These are phyloP conservation scores for Myiopsitta monachus DNA, from an alignment of 2,113 vertebrate species.

Conservation along the genomic window DNA sequence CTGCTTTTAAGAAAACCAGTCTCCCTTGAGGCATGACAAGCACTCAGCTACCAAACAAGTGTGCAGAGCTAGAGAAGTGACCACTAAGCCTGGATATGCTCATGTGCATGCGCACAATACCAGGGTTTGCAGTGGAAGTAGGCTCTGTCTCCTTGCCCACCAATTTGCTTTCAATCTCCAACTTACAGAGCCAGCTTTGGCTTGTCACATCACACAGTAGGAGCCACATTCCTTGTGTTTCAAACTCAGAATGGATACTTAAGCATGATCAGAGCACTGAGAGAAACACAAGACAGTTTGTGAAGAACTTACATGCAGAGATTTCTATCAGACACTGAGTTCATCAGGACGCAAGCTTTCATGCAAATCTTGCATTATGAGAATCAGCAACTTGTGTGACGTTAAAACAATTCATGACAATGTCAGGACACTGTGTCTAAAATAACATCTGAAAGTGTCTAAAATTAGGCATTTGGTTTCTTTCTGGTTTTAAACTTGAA, in stretches of 20 bases:
- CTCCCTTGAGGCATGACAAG: not conserved
- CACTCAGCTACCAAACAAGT: not conserved
- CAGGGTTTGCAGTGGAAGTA: not conserved
- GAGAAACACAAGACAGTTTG: not conserved
- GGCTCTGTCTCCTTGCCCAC: not conserved
- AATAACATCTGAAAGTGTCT: not conserved
- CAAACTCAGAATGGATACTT: not conserved
- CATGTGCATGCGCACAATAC: not conserved
- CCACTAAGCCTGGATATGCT: not conserved
- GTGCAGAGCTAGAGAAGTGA: not conserved
- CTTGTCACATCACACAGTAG: not conserved
- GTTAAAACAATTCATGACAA: not conserved
- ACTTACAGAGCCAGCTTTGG: fast-evolving
- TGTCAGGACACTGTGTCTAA: not conserved
- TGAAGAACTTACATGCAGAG: not conserved
- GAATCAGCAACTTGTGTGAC: not conserved
- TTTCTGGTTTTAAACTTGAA: not conserved
- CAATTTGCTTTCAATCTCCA: not conserved
- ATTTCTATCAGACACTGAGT: not conserved
- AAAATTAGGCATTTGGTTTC: not conserved
- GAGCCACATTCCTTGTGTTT: fast-evolving
- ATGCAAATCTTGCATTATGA: not conserved
- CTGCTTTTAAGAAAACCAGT: not conserved
- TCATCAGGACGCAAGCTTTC: not conserved
- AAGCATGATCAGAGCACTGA: not conserved